Evolutionary conservation across 2,888 invertebrate species (phyloP), one percentile per base, ranked within the genome.

Genomic region (Mystacides longicornis): DNA sequence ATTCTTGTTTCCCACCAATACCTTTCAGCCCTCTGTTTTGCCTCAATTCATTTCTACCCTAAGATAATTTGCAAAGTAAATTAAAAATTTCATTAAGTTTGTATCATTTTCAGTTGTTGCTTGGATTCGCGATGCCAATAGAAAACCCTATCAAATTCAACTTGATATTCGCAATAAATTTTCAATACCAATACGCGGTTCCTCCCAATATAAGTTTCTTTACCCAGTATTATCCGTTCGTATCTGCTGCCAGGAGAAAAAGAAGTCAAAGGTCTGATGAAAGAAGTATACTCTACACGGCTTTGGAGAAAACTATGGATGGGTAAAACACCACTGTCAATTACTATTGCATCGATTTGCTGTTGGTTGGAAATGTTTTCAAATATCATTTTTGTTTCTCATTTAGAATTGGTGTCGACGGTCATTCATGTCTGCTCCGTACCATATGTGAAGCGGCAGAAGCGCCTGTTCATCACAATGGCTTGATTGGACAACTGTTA

Each of bases 371-470:
- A 31, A 11, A 7, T 31, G 31, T 11, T 31, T n/a, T n/a, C 23
- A 22, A 46, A 46, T 46, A 21, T 22, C 7, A 14, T 49, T 49
- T 16, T 49, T n/a, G n/a, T n/a, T n/a, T n/a, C n/a, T n/a, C n/a
- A n/a, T n/a, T n/a, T n/a, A 86, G 85, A 50, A 78, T 79, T 64
- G 80, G 82, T 1, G 69, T 83, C 55, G 75, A 79, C 9, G 87
- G 86, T 0, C 77, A 78, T 48, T 78, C 80, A n/a, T 90, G 90
- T 65, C 70, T 89, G 20, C 68, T 87, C 59, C 78, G 86, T 50
- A 80, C 85, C 5, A 86, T 90, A 62, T 90, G 90, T 65, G 88
- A 90, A 67, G 79, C 83, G 22, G 82, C 88, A 0, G 80, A 83
- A 62, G 74, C 78, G 58, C 81, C 87, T 0, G 77, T 88, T n/a